Evolutionary conservation across 92 coral and sea anemone genomes (phyloP), one percentile per base, ranked within the genome.

Genomic region (Porites divaricata): DNA sequence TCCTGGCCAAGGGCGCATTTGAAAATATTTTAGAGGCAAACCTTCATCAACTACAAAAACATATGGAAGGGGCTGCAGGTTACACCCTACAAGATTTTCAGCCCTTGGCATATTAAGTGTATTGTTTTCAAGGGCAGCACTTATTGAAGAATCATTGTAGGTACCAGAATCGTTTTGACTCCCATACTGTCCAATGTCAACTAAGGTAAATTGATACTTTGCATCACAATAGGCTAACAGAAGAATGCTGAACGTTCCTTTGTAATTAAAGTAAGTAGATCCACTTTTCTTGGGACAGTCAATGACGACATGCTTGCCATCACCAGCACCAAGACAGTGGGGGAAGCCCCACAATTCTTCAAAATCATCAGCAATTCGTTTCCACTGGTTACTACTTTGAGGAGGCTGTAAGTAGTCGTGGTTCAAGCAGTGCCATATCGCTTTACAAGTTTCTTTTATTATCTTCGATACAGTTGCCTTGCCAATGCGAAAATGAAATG

Each of bases 131-230:
- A 86, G 73, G 49, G 85, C 86, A 58, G 70, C 70, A 65, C 86
- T 56, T 19, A 86, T 52, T 50, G 59, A 19, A 62, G 86, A 86
- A 24, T 80, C 80, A 53, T 72, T 28, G 53, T 74, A 75, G 67
- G 73, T 68, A 74, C 81, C 78, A 12, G 80, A 68, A 79, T 89
- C 89, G 84, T 89, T 84, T 57, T 67, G 79, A 59, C 70, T 78
- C n/a, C 92, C 92, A 78, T 61, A 89, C 35, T 85, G 70, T 25
- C 92, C 92, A 14, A 89, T 79, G 76, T 89, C 89, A 73, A 89
- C 85, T 12, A 69, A 74, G 14, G 86, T 85, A 73, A 89, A 89
- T 56, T 86, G 67, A 73, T 90, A 86, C 41, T 89, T 89, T 22
- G 89, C 86, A 73, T 89, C 89, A 49, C 92, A 77, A 24, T 49